These are phyloP conservation scores for Sander vitreus DNA, from an alignment of 2,113 vertebrate genomes.

Conservation along the genomic window DNA sequence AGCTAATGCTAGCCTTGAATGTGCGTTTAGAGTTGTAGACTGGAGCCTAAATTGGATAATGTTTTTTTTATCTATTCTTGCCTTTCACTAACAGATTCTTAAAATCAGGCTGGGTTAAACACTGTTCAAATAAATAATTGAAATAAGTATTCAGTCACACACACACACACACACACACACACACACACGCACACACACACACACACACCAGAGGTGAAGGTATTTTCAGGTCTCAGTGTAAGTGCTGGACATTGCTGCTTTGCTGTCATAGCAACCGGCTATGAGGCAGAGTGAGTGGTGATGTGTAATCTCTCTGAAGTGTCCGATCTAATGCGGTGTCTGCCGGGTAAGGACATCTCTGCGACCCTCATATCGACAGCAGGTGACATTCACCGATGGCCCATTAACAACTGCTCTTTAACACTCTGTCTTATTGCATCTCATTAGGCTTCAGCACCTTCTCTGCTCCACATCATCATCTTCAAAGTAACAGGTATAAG, in stretches of 20 bases:
- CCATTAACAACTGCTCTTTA: constrained; percentile 10
- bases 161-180: no score
- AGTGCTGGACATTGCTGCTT: constrained; percentile 5
- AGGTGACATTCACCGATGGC: constrained; percentile 8
- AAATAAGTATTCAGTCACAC: not conserved
- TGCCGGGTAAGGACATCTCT: not conserved
- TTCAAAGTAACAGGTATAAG: not conserved
- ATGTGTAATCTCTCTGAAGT: constrained; percentile 7
- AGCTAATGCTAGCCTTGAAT: not conserved
- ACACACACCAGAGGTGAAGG: not conserved
- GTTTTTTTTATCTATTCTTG: not conserved
- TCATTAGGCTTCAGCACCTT: not conserved
- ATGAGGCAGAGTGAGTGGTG: constrained; percentile 4
- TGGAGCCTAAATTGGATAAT: not conserved
- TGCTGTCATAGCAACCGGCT: constrained; percentile 44
- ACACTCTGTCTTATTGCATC: not conserved
- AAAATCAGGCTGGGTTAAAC: constrained; percentile 14
- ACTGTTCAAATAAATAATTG: constrained; percentile 15
- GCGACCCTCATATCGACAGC: not conserved
- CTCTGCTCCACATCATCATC: not conserved
- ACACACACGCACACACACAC: not conserved
- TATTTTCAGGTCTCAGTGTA: constrained; percentile 11
- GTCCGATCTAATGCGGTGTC: not conserved
- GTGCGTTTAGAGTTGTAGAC: not conserved
- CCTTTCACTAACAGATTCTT: constrained; percentile 3